These are phyloP conservation scores for Camponotus floridanus DNA, from an alignment of 1,140 invertebrate genomes.

Conservation along the genomic window DNA sequence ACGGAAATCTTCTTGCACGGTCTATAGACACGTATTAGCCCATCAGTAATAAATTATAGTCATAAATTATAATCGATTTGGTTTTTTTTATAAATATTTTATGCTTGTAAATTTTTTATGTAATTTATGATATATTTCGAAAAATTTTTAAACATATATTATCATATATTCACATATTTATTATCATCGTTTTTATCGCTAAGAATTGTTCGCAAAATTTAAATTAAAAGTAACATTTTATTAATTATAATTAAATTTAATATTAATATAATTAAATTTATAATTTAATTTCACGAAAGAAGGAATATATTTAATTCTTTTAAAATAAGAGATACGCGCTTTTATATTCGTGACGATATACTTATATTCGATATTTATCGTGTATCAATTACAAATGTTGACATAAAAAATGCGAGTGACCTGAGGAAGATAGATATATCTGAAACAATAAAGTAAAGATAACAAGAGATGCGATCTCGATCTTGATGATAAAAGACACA, in stretches of 20 bases:
- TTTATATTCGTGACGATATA: too few relatives aligned
- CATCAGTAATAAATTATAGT: too few relatives aligned
- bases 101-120: too few relatives aligned
- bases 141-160: neutral
- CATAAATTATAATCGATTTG: too few relatives aligned
- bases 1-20: neutral
- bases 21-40: too few relatives aligned
- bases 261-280: too few relatives aligned
- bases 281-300: neutral
- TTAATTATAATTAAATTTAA: neutral
- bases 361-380: neutral
- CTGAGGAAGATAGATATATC: neutral
- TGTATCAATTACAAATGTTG: slow-evolving; percentile 12
- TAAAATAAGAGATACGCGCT: too few relatives aligned
- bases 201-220: neutral
- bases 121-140: too few relatives aligned
- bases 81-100: too few relatives aligned
- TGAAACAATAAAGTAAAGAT: slow-evolving; percentile 24
- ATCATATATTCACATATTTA: neutral
- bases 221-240: neutral
- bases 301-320: too few relatives aligned
- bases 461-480: slow-evolving; percentile 56
- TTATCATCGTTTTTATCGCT: neutral
- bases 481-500: slow-evolving; percentile 49
- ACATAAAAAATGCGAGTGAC: slow-evolving; percentile 16